Evolutionary conservation across 35 echinoderm and acorn worm species (phyloP), one percentile per base, ranked within the genome.

Genomic region (Apostichopus japonicus): DNA sequence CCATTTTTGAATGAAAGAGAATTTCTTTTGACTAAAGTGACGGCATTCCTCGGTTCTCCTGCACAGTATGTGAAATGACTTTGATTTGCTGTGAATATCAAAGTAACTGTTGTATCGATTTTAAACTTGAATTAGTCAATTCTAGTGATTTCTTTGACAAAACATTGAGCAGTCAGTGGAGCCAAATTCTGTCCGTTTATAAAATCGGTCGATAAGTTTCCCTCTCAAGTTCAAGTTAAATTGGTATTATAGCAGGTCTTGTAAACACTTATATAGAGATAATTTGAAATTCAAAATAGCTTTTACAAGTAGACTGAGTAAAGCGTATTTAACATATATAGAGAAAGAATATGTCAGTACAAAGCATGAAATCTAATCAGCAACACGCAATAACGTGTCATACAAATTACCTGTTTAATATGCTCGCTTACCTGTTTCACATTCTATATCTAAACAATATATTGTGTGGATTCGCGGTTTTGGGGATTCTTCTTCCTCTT

Each of bases 1-100:
- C 71, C 71, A 75, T 75, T 75, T 75, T 75, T 75, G 33, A 75
- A 75, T 75, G 71, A 75, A 75, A 75, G 71, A 75, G 71, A 75
- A 75, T 75, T 75, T 75, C 17, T 14, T 23, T 6, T 19, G 71
- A 75, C 15, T 19, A 75, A 75, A 44, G 16, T 75, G 71, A 75
- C 71, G 71, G 71, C 22, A 75, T 75, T 75, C 71, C 71, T 1
- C 33, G 71, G 71, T 75, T 75, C 71, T 75, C 7, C 7, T 19
- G 15, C 22, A 14, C 7, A 75, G 15, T 75, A 14, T 75, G 16
- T 75, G 17, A 75, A 19, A 75, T 75, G 13, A 75, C 71, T 75
- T 75, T 75, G 17, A 75, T 75, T 75, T 75, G 13, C n/a, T 75
- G 71, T 61, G 57, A 61, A 61, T 61, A 61, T 13, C 17, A 19